These are phyloP conservation scores for Periphyllus acericola DNA, from an alignment of 2,888 invertebrate genomes.

Conservation along the genomic window DNA sequence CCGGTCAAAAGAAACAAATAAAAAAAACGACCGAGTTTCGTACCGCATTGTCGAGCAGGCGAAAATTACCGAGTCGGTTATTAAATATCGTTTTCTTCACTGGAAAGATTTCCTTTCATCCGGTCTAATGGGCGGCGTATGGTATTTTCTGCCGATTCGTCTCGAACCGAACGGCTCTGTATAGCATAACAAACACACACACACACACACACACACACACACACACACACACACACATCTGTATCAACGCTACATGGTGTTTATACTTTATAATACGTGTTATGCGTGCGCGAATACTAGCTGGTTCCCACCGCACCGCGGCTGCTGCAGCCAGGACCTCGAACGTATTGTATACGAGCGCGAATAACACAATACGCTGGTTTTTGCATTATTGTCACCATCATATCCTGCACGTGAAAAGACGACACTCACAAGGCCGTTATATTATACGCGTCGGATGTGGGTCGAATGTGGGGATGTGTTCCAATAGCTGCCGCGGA, in stretches of 20 bases:
- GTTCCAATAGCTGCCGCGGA: background rate
- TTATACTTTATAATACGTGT: background rate
- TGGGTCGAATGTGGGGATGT: background rate
- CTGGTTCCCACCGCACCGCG: background rate
- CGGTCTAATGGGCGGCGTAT: background rate
- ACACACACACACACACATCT: background rate
- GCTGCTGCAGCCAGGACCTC: background rate
- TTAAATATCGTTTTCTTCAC: conserved; percentile 21
- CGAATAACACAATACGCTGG: background rate
- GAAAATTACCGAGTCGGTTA: conserved; percentile 26
- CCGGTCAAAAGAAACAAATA: conserved; percentile 8
- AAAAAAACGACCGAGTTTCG: conserved; percentile 38
- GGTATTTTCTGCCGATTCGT: conserved; percentile 22
- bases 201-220: background rate
- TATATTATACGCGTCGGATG: background rate
- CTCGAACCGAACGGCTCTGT: background rate
- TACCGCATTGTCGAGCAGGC: background rate
- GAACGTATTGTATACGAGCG: background rate
- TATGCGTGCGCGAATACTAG: background rate
- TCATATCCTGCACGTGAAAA: background rate
- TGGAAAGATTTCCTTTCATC: conserved; percentile 5
- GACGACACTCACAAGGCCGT: background rate
- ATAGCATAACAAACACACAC: background rate
- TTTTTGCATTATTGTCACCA: background rate
- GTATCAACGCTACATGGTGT: background rate